Evolutionary conservation across 2,113 vertebrate species (phyloP).

Genomic region (Petroica traversi): DNA sequence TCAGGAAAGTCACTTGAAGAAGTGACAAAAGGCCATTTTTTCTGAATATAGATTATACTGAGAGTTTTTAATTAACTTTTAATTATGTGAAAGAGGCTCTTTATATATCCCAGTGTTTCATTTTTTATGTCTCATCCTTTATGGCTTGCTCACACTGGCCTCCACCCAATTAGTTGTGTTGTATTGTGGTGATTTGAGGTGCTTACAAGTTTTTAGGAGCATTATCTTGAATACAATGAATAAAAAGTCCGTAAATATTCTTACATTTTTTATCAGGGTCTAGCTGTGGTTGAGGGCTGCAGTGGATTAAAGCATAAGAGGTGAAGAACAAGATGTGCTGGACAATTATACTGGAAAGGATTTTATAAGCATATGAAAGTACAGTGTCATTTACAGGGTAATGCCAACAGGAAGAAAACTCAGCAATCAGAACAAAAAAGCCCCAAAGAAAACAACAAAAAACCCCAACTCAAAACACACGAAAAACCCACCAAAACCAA

Average conservation of each 20-base stretch:
- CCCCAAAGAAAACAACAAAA: not conserved
- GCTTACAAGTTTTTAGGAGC: not conserved
- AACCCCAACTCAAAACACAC: rapidly evolving
- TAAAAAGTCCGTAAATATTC: not conserved
- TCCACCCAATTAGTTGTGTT: not conserved
- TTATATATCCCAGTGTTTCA: not conserved
- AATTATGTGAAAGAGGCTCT: not conserved
- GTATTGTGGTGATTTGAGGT: not conserved
- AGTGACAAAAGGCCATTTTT: conserved; percentile 8
- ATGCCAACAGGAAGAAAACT: not conserved
- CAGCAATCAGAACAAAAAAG: not conserved
- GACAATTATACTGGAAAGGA: not conserved
- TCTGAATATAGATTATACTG: not conserved
- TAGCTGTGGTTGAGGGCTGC: not conserved
- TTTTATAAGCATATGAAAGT: not conserved
- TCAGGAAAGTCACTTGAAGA: not conserved
- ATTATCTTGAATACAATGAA: not conserved
- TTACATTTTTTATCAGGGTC: not conserved
- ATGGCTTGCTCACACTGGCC: not conserved
- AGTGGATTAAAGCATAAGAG: not conserved
- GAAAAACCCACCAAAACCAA: not conserved
- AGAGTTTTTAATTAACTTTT: conserved; percentile 42
- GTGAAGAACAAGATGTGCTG: not conserved
- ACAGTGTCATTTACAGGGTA: not conserved
- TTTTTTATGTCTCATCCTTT: not conserved